phyloP scores from a whole-genome alignment of 2,797 vertebrate genomes.

The Tragopan temminckii region DNA sequence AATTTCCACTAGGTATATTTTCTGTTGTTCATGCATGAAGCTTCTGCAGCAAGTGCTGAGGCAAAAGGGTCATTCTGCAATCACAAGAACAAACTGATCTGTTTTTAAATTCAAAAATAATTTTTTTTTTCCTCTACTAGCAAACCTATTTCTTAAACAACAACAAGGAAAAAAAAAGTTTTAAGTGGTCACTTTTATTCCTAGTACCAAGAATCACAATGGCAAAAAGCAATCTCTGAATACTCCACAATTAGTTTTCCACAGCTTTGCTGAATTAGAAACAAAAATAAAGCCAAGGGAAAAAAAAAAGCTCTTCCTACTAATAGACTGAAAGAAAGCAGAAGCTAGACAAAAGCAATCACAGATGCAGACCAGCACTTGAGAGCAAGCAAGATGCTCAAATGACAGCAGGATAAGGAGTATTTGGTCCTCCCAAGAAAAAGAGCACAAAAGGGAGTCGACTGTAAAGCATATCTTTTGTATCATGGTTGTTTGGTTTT shows the following conservation, averaged over 20 bases:
- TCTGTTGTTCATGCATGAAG: background rate
- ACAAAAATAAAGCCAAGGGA: background rate
- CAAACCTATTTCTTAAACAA: background rate
- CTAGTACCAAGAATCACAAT: background rate
- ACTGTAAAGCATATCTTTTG: background rate
- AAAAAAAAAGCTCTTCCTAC: background rate
- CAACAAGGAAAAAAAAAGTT: background rate
- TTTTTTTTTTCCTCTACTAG: background rate
- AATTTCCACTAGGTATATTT: background rate
- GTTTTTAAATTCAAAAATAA: background rate
- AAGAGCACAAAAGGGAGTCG: background rate
- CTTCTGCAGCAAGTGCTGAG: background rate
- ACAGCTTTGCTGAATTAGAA: background rate
- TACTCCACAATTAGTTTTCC: background rate
- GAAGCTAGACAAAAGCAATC: background rate
- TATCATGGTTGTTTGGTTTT: background rate
- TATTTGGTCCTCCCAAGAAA: background rate
- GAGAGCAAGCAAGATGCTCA: background rate
- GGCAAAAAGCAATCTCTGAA: background rate
- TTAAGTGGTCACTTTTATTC: background rate
- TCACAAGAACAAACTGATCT: accelerated
- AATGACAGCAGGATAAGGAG: background rate
- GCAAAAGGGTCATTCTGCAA: background rate
- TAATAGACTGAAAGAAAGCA: background rate
- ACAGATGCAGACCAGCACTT: background rate